Conservation (phyloP, 1,140 invertebrate genomes). For the Brachionus plicatilis region DNA sequence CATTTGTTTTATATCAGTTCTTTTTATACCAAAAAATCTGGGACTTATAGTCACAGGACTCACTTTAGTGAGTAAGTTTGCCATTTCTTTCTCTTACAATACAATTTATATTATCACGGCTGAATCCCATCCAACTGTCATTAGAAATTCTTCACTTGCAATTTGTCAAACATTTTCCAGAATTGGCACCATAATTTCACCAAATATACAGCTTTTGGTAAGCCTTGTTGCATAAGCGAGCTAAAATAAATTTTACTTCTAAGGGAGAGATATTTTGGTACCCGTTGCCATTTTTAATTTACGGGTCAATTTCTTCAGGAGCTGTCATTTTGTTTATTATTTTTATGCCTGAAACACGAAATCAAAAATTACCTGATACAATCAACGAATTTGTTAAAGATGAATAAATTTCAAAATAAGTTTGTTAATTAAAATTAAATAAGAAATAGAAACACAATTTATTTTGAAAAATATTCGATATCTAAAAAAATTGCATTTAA, state of each 20-base stretch:
- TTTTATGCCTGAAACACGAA: conserved; percentile 45
- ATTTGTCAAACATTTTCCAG: conserved; percentile 16
- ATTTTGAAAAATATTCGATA: too few relatives aligned
- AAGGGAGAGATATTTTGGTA: conserved; percentile 41
- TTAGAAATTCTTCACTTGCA: conserved; percentile 20
- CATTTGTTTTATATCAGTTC: not conserved
- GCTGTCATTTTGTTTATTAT: conserved; percentile 40
- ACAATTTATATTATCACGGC: conserved; percentile 29
- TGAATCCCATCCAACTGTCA: conserved; percentile 19
- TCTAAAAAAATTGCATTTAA: too few relatives aligned
- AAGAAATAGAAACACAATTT: too few relatives aligned
- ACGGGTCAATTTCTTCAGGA: conserved; percentile 42
- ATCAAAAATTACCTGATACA: conserved; percentile 44
- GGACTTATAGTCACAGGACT: not conserved
- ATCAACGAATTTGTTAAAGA: conserved; percentile 43
- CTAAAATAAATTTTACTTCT: not conserved
- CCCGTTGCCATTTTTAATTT: conserved; percentile 42
- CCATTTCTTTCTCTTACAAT: conserved; percentile 8
- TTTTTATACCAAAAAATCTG: conserved; percentile 3
- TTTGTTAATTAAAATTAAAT: too few relatives aligned
- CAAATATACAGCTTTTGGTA: not conserved
- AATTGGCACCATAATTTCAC: not conserved
- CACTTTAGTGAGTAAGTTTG: conserved; percentile 23
- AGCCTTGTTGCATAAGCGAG: too few relatives aligned
- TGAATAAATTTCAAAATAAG: not conserved